Percentiles rank a stretch among this genome's conserved stretches.
phyloP scores from a whole-genome alignment of 2,797 vertebrate species.

The Sparidentex hasta region DNA sequence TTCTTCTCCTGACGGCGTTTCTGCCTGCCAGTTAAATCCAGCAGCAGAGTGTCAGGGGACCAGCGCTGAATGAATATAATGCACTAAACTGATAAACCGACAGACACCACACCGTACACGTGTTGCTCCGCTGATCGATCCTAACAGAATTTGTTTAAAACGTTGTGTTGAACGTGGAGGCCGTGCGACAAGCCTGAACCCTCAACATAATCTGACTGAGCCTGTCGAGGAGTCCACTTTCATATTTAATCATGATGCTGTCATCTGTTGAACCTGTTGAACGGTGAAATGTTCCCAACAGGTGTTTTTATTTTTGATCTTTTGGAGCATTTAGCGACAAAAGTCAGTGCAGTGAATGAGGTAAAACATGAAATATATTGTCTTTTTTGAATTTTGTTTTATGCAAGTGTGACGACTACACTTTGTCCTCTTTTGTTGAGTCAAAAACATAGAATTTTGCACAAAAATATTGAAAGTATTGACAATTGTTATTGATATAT shows the following conservation, averaged over 20 bases:
- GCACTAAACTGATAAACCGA: conserved; percentile 3
- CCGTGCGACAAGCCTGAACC: not conserved
- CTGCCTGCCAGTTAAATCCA: conserved; percentile 23
- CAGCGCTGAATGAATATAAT: not conserved
- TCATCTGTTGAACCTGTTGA: too few species aligned
- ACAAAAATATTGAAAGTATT: too few species aligned
- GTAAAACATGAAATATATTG: too few species aligned
- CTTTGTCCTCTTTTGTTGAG: not conserved
- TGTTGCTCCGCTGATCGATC: not conserved
- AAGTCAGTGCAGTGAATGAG: too few species aligned
- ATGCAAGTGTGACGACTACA: not conserved
- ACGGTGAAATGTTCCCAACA: too few species aligned
- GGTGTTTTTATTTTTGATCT: too few species aligned
- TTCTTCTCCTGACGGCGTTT: conserved; percentile 8
- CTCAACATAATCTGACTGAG: too few species aligned
- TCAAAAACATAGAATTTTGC: not conserved
- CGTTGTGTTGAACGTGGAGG: not conserved
- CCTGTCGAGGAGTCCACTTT: too few species aligned
- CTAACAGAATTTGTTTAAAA: too few species aligned
- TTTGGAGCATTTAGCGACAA: too few species aligned
- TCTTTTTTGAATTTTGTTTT: too few species aligned
- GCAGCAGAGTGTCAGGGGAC: not conserved
- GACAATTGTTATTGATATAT: not conserved
- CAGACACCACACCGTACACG: not conserved
- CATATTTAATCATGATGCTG: too few species aligned